phyloP scores from a whole-genome alignment of 2,113 vertebrate genomes.

The Epinephelus cyanopodus region DNA sequence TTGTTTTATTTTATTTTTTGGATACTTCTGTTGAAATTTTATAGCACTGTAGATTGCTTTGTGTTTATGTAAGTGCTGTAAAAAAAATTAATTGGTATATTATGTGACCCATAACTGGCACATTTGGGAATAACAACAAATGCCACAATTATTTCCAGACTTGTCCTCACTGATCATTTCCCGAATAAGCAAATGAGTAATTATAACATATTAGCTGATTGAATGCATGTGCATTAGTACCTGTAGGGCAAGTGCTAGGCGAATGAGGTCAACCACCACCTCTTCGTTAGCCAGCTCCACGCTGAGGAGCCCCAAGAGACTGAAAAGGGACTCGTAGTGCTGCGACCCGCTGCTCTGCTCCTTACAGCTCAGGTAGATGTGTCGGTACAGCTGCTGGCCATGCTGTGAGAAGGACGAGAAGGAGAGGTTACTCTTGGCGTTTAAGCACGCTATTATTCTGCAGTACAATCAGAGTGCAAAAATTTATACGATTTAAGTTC shows the following conservation, averaged over 20 bases:
- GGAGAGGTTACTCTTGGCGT: not conserved
- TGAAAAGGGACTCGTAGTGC: constrained; percentile 91
- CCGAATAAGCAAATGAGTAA: not conserved
- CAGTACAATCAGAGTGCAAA: not conserved
- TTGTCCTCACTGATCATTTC: too few relatives aligned
- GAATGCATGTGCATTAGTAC: constrained; percentile 10
- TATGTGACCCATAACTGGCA: not conserved
- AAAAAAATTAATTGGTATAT: not conserved
- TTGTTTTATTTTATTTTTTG: too few relatives aligned
- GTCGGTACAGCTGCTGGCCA: constrained; percentile 94
- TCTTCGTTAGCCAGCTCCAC: constrained; percentile 96
- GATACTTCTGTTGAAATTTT: not conserved
- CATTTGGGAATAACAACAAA: not conserved
- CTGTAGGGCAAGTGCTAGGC: constrained; percentile 93
- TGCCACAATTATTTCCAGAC: not conserved
- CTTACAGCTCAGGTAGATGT: constrained; percentile 96
- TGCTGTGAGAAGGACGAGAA: constrained; percentile 83
- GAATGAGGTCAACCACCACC: constrained; percentile 96
- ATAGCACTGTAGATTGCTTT: not conserved
- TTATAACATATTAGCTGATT: not conserved
- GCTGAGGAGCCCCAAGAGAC: constrained; percentile 91
- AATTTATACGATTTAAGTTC: not conserved
- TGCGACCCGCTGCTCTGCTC: constrained; percentile 87
- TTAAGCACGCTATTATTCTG: not conserved
- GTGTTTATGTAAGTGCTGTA: not conserved